Conservation (phyloP, 2,797 vertebrate genomes). For the Enteromius argenteus region DNA sequence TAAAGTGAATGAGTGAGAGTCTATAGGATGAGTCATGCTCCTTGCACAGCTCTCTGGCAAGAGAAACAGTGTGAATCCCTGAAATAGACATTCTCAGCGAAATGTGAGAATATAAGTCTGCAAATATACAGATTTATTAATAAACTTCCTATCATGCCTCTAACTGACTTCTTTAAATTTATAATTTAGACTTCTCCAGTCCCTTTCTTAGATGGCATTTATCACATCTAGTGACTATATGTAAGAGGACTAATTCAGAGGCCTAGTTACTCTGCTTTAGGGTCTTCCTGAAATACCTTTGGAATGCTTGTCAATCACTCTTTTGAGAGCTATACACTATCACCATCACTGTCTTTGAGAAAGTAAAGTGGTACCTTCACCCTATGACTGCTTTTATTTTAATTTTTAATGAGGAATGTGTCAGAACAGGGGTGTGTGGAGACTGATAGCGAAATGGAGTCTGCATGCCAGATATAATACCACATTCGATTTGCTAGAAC, state of each 20-base stretch:
- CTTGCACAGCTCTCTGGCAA: conserved; percentile 40
- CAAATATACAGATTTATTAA: conserved; percentile 20
- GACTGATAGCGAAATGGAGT: conserved; percentile 62
- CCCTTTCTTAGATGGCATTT: background rate
- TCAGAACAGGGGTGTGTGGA: conserved; percentile 59
- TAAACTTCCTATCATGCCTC: background rate
- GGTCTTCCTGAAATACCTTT: background rate
- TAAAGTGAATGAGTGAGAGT: background rate
- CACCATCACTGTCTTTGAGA: conserved; percentile 38
- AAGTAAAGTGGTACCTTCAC: conserved; percentile 38
- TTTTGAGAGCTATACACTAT: conserved; percentile 8
- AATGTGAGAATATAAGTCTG: conserved; percentile 1
- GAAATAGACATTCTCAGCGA: conserved; percentile 30
- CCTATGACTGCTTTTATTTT: conserved; percentile 59
- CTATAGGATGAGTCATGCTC: conserved; percentile 37
- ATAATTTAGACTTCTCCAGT: background rate
- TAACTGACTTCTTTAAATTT: background rate
- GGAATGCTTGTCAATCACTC: conserved; percentile 14
- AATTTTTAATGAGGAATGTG: conserved; percentile 56
- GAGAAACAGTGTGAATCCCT: conserved; percentile 33
- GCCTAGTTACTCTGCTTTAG: conserved; percentile 2
- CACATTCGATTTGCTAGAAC: conserved; percentile 62
- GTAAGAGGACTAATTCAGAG: background rate
- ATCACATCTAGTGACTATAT: background rate
- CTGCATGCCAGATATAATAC: conserved; percentile 69